These are phyloP conservation scores for Gari tellinella DNA, from an alignment of 2,888 invertebrate genomes.

Conservation along the genomic window DNA sequence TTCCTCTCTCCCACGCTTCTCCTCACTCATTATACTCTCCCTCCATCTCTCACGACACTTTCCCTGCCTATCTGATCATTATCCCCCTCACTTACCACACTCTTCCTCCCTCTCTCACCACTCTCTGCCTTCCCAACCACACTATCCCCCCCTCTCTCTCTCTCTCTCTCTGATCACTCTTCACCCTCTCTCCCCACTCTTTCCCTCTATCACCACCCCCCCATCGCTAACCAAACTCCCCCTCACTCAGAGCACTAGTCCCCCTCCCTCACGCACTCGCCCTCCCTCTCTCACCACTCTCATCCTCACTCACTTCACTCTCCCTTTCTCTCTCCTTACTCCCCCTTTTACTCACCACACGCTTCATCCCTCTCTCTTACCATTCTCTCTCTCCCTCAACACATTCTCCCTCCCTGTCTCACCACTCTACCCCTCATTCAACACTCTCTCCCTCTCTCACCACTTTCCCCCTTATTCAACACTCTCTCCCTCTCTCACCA, in stretches of 20 bases:
- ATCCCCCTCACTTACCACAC: neutral
- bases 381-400: neutral
- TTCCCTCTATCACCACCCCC: neutral
- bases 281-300: neutral
- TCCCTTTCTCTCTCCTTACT: neutral
- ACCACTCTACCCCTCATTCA: neutral
- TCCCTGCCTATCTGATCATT: neutral
- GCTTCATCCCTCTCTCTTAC: neutral
- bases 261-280: neutral
- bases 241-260: neutral
- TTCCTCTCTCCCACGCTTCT: too few relatives aligned
- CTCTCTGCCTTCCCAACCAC: neutral
- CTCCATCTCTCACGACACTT: neutral
- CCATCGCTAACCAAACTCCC: neutral
- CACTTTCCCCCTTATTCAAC: too few relatives aligned
- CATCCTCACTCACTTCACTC: neutral
- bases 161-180: neutral
- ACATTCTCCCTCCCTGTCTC: neutral
- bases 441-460: too few relatives aligned
- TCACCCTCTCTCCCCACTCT: neutral
- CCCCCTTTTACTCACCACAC: neutral
- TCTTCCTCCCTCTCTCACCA: neutral
- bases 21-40: neutral
- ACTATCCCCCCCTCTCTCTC: neutral
- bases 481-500: too few relatives aligned